A percentile compares a stretch with the other conserved stretches of the same genome.
Conservation (phyloP, 2,113 vertebrate species). For the Dasypus novemcinctus region DNA sequence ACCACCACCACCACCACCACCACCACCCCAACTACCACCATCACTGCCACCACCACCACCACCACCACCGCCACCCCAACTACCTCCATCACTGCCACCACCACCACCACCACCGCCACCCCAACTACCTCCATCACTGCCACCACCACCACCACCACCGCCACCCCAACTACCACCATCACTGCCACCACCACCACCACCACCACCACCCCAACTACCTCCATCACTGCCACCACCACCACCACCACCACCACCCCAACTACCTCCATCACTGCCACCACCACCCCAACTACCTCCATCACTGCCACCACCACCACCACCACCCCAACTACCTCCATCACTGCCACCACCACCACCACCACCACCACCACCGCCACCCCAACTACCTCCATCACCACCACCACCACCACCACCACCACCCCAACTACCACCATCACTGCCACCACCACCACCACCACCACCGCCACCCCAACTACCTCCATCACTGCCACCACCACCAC, state of each 20-base stretch:
- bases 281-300: neutral
- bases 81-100: neutral
- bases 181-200: no score
- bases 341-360: neutral
- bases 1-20: no score
- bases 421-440: neutral
- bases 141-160: neutral
- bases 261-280: neutral
- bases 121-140: neutral
- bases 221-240: neutral
- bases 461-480: fast-evolving
- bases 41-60: neutral
- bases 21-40: neutral
- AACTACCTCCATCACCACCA: neutral
- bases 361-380: no score
- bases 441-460: neutral
- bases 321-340: no score
- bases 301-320: no score
- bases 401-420: neutral
- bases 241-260: no score
- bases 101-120: neutral
- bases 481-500: neutral
- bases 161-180: no score
- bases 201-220: neutral
- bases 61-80: no score